Conservation (phyloP, 2,888 invertebrate genomes). For the Oscheius myriophilus region DNA sequence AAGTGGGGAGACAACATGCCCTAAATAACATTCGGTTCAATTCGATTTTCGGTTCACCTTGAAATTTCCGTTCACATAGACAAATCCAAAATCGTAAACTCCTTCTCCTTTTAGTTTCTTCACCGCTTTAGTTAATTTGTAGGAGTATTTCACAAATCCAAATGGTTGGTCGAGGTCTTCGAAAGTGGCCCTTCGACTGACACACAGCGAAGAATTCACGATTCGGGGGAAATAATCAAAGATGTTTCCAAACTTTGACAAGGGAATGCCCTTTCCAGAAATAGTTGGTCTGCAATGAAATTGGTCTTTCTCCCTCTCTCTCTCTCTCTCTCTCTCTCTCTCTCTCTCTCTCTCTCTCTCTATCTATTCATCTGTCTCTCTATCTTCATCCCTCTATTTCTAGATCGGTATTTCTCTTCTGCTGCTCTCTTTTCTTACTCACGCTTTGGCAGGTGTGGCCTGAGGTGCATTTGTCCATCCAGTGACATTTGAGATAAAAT, state of each 20-base stretch:
- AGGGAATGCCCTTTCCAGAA: conserved; percentile 15
- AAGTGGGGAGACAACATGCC: conserved; percentile 28
- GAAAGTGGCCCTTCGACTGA: conserved; percentile 1
- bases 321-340: conserved; percentile 4
- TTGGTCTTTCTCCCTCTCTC: neutral
- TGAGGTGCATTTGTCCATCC: conserved; percentile 40
- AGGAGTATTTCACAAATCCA: conserved; percentile 36
- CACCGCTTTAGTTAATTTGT: conserved; percentile 8
- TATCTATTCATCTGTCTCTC: no score
- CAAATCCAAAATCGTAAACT: conserved; percentile 46
- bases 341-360: no score
- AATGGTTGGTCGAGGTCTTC: conserved; percentile 34
- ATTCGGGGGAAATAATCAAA: conserved; percentile 15
- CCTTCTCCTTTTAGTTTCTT: conserved; percentile 14
- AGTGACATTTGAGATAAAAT: conserved; percentile 38
- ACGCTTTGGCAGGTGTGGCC: conserved; percentile 72
- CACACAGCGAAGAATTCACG: conserved; percentile 10
- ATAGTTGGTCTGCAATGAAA: conserved; percentile 4
- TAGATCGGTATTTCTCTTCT: no score
- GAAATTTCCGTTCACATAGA: conserved; percentile 38
- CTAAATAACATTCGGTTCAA: neutral
- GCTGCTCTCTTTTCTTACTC: no score
- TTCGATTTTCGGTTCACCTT: conserved; percentile 22
- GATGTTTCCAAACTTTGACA: conserved; percentile 27
- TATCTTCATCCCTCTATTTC: no score